A percentile compares a stretch with the other conserved stretches of the same genome.
Evolutionary conservation across 2,113 vertebrate species (phyloP).

Genomic region (Dromas ardeola): DNA sequence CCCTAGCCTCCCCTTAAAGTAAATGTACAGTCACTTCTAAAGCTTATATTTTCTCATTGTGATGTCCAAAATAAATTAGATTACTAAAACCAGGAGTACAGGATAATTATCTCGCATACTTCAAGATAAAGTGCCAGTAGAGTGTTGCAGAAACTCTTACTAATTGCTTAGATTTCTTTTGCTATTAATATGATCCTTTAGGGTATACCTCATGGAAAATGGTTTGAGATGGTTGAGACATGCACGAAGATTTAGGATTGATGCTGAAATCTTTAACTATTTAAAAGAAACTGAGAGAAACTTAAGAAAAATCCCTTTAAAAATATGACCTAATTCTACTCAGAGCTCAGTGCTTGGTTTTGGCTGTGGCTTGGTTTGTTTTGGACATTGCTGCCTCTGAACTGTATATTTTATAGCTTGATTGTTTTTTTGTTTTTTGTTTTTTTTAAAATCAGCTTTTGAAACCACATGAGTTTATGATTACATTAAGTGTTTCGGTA

Average conservation of each 20-base stretch:
- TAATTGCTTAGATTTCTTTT: not conserved
- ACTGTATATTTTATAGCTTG: not conserved
- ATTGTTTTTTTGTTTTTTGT: not conserved
- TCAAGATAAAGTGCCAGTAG: not conserved
- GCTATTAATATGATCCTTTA: not conserved
- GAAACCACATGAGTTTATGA: not conserved
- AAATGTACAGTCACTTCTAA: not conserved
- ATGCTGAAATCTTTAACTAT: not conserved
- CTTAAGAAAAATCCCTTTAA: not conserved
- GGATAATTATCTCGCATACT: not conserved
- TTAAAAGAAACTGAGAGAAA: not conserved
- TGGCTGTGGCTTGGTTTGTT: not conserved
- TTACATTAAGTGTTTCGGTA: not conserved
- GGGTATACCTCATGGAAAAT: not conserved
- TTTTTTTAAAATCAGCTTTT: not conserved
- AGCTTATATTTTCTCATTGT: not conserved
- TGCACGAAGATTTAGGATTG: not conserved
- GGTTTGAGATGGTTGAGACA: not conserved
- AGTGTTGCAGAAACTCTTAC: not conserved
- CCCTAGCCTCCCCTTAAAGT: not conserved
- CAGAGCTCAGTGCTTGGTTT: not conserved
- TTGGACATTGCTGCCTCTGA: not conserved
- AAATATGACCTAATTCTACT: not conserved
- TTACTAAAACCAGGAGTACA: not conserved
- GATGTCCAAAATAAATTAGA: not conserved